Evolutionary conservation across 2,113 vertebrate genomes (phyloP), one percentile per base, ranked within the genome.

Genomic region (Gambusia holbrooki): DNA sequence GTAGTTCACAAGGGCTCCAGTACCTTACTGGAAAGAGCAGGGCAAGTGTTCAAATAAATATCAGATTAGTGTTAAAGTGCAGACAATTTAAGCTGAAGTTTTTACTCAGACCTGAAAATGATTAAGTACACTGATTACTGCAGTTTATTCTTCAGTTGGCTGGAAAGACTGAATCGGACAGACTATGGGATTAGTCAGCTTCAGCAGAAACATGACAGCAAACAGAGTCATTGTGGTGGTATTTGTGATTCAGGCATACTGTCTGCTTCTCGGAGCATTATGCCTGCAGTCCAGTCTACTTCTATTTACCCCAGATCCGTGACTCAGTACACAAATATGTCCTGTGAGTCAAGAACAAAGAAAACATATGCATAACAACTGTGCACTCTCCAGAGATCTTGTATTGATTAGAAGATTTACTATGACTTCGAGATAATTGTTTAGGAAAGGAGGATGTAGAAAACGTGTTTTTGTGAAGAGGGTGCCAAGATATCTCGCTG

Each of bases 291-390:
- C 28, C 37, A 17, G 54, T 73, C 69, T 82, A 62, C 73, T 70
- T 84, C 62, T 77, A 69, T 86, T 84, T 82, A 74, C 77, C 80
- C 77, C 79, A 84, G 66, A 87, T 71, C 73, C 27, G 64, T 94
- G 93, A 94, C 70, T 95, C 93, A 93, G 72, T 71, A 68, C 60
- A 6, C 83, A 93, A 90, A 92, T 88, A 93, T 92, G 90, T 83
- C 77, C 86, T 86, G 85, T 84, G 87, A 89, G 74, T 90, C 66
- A 76, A 82, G 82, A 88, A 91, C 74, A 90, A 92, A 88, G 85
- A 64, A 80, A 88, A 88, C 90, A 93, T 79, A 88, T 90, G 90
- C 87, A 88, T 35, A 69, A 86, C 91, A 93, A 93, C 88, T 90
- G 87, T 92, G 85, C 75, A 84, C 79, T 83, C 78, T 77, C 67